Base-by-base conservation (phyloP, 2,797 vertebrate genomes). In the Sebastolobus alascanus region DNA sequence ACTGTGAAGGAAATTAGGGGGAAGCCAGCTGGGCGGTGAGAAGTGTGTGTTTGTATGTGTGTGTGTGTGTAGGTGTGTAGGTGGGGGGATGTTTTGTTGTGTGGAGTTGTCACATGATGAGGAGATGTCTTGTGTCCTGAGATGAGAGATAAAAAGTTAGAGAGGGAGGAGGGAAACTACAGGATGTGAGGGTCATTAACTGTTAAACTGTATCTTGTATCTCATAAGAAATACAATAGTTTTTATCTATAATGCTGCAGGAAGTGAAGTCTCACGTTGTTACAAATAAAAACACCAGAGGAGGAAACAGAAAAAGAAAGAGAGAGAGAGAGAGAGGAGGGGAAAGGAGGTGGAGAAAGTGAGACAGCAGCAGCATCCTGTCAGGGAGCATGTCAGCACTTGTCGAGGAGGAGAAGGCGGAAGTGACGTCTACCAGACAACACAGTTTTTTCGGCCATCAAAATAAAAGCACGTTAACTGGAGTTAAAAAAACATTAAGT, bases 311-410 rank as follows among this genome's bases (percentile, higher is more conserved):
- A 40, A 8, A 40, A 12, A 16, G 12, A 16, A 5, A 46, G 1
- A 14, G 3, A 22, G 4, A 54, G 37, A 4, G 65, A 4, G n/a
- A 4, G 37, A 6, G 25, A 25, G 25, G 25, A 25, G 25, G 25
- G 11, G 1, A 46, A 8, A 5, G 7, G 5, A 14, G 35, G 14
- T 5, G 12, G 6, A 25, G 38, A 31, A 13, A 54, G 69, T n/a
- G 43, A 66, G 27, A 38, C 22, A 64, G 73, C 74, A 33, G 63
- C 46, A 37, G 73, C 70, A 29, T 86, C 82, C 68, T 74, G 61
- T 58, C n/a, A 16, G 0, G 68, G 87, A 88, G 87, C 95, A 95
- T 95, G 95, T 95, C 92, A 75, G 93, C 89, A 92, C 95, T 94
- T 95, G 95, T 95, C 87, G 76, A 81, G 79, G n/a, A 64, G 33